Evolutionary conservation across 1,140 invertebrate genomes (phyloP), one percentile per base, ranked within the genome.

Genomic region (Eriosoma lanigerum): DNA sequence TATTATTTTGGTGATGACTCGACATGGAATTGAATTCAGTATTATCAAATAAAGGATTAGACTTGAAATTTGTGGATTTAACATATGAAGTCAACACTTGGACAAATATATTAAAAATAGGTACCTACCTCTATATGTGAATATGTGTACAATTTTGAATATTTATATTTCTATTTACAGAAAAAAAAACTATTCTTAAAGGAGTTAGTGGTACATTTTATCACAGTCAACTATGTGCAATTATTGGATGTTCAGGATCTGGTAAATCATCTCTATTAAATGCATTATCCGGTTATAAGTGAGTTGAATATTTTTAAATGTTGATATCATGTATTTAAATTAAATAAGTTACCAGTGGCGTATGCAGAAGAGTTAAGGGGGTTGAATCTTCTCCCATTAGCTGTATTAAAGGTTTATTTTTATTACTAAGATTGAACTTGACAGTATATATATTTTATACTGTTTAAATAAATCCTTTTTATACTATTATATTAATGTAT

Each of bases 191-290:
- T 5, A 64, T 64, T 64, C 32, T 64, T n/a, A 64, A 19, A 64
- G 26, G 26, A 19, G 60, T 64, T 17, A 64, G 29, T 17, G 60
- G 64, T n/a, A 24, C 21, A 44, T 66, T 44, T n/a, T 21, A 46
- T 21, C n/a, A 44, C 1, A 44, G 38, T 17, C 64, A 64, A 64
- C 19, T 29, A 24, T 66, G 64, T 0, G 32, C 64, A 10, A 44
- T 44, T 13, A 66, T 66, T 6, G 95, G 95, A 54, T 95, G 95
- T 50, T 96, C 94, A 1, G 96, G 96, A 1, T 94, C 95, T 1
- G 96, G 96, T 0, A 98, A 98, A 86, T 95, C 93, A 82, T 96
- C 95, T 0, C 88, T 96, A 0, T 93, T 95, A 92, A 95, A 96
- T 84, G 94, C 95, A 83, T 87, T 96, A 82, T 93, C 94, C 29